Base-by-base conservation (phyloP, 1,140 invertebrate species). In the Micrasema minimum region DNA sequence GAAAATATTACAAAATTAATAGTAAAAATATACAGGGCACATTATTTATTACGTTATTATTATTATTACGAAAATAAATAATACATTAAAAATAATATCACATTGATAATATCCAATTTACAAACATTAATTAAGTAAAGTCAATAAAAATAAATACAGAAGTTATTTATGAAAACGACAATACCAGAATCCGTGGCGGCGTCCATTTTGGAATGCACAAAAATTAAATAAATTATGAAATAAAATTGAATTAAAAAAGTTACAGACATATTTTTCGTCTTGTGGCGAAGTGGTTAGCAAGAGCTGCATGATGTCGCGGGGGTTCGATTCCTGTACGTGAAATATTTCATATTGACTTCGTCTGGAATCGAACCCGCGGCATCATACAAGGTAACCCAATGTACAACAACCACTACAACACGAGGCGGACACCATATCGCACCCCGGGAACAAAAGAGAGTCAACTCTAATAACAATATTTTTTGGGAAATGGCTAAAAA, bases 61-160 rank as follows among this genome's bases (percentile, higher is more conserved):
- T 43, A 11, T 48, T 48, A 16, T 48, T 1, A 22, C 6, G 2
- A 48, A 22, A 48, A 22, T 20, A 48, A 2, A 51, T 16, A 51
- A 23, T 38, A 50, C 12, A 55, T 55, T 55, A 55, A 55, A 55
- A 31, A 35, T 55, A 55, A 37, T 55, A 55, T 55, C 51, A 55
- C 51, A 55, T 55, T 11, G 22, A 31, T 31, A 55, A 51, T 51
- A 51, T 51, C 50, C 12, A 26, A 51, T 51, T 20, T 18, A 55
- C 23, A 55, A 9, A 14, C 7, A 31, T 12, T 10, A 51, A 51
- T 23, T 7, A 31, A 55, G 9, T 26, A 53, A 6, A 48, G 11
- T 48, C 16, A 48, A 10, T 48, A 20, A 48, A 48, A 10, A 11
- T 11, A 48, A 6, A 48, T 9, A 48, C 20, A 20, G 46, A 48